Evolutionary conservation across 2,113 vertebrate species (phyloP).

Genomic region (Cyanoramphus novaezelandiae): DNA sequence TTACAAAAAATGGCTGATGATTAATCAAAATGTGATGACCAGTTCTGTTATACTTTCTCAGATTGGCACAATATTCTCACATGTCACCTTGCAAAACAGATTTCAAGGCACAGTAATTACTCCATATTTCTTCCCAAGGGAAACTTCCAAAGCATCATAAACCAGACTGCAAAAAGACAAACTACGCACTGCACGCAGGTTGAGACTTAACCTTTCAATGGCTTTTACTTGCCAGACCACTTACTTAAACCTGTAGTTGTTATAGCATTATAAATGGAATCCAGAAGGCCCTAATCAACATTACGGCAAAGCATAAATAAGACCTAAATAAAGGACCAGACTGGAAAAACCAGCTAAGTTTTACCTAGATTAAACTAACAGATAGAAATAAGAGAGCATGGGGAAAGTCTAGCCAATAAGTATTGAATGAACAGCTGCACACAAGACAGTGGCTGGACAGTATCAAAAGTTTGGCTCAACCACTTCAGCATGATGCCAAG

Average conservation of each 20-base stretch:
- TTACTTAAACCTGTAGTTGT: not conserved
- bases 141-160: not conserved
- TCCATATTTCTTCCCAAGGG: not conserved
- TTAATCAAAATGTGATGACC: not conserved
- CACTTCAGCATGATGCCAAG: not conserved
- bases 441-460: not conserved
- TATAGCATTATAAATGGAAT: not conserved
- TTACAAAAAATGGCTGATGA: not conserved
- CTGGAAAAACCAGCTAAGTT: not conserved
- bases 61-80: not conserved
- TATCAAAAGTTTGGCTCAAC: not conserved
- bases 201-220: not conserved
- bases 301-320: not conserved
- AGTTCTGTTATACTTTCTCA: not conserved
- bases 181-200: not conserved
- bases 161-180: not conserved
- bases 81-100: not conserved
- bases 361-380: not conserved
- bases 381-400: not conserved
- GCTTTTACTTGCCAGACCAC: not conserved
- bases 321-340: not conserved
- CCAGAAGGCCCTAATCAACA: not conserved
- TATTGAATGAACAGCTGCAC: not conserved
- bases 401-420: not conserved
- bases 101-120: not conserved